Evolutionary conservation across 2,888 invertebrate species (phyloP).

Genomic region (Eristalis pertinax): DNA sequence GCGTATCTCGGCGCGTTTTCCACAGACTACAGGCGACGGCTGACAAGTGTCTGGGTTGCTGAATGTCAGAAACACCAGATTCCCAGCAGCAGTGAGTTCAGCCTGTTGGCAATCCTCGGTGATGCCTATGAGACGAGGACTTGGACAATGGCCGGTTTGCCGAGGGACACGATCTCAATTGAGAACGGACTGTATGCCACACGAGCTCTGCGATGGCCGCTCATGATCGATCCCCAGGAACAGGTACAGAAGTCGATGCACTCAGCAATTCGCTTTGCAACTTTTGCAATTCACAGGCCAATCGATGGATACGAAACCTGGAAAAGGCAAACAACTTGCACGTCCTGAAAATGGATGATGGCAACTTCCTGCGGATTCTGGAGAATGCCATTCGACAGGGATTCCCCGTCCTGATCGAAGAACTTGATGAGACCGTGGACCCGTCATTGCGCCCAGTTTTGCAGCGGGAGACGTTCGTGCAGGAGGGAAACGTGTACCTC

Average conservation of each 20-base stretch:
- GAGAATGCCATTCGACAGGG: constrained; percentile 92
- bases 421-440: constrained; percentile 93
- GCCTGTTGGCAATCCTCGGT: constrained; percentile 87
- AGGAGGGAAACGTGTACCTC: constrained; percentile 91
- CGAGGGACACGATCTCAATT: constrained; percentile 92
- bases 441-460: constrained; percentile 92
- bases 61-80: constrained; percentile 86
- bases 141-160: constrained; percentile 95
- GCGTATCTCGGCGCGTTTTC: constrained; percentile 97
- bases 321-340: constrained; percentile 88
- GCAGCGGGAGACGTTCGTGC: constrained; percentile 87
- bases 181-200: constrained; percentile 96
- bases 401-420: constrained; percentile 92
- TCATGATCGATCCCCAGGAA: constrained; percentile 97
- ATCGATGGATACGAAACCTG: constrained; percentile 95
- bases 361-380: constrained; percentile 87
- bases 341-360: constrained; percentile 90
- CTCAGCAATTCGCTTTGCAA: background rate
- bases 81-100: constrained; percentile 87
- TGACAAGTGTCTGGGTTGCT: constrained; percentile 87
- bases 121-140: constrained; percentile 93
- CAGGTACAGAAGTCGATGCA: constrained; percentile 83
- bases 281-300: constrained; percentile 84
- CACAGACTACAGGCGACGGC: constrained; percentile 85
- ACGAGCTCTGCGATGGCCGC: constrained; percentile 90